Base-by-base conservation (phyloP, 2,797 vertebrate genomes). In the Hybognathus amarus region DNA sequence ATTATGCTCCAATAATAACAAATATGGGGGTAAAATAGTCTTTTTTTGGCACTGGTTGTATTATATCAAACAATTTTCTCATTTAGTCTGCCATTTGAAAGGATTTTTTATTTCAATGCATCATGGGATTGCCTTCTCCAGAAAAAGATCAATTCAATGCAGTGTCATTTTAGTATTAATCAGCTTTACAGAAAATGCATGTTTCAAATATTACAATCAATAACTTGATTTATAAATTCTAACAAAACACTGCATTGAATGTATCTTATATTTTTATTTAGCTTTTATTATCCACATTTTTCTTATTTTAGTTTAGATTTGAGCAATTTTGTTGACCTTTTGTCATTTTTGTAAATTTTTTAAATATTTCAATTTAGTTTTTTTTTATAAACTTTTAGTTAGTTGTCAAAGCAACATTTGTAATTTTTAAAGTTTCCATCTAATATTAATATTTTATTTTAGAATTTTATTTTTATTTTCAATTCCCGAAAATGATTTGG, bases 281-380 rank as follows among this genome's bases (percentile, higher is more conserved):
- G 20, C 38, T 69, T 42, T 42, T 4, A 45, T 42, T 40, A 40
- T 15, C 13, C 1, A 18, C 7, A 17, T 70, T 18, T 10, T 18
- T 5, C 27, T 70, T 5, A 15, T 56, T 47, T 47, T 5, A 45
- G 12, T 56, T 45, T 27, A 17, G 3, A 4, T 45, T 45, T 27
- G 3, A 68, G 33, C n/a, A 4, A 45, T 68, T 40, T 63, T 15
- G 24, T 1, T 40, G 4, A 6, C 10, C 2, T 68, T 68, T 68
- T 13, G 2, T 36, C 1, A 11, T 36, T 20, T 22, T 67, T 5
- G 1, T 4, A 2, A 0, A 1, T 22, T 22, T 6, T 42, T 0
- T 1, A 67, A 38, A 67, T 38, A 22, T 67, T 22, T 68, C 1
- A 4, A 13, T 6, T 15, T 17, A 8, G 12, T 42, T n/a, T 17